Evolutionary conservation across 2,797 vertebrate species (phyloP), one percentile per base, ranked within the genome.

Genomic region (Discoglossus pictus): DNA sequence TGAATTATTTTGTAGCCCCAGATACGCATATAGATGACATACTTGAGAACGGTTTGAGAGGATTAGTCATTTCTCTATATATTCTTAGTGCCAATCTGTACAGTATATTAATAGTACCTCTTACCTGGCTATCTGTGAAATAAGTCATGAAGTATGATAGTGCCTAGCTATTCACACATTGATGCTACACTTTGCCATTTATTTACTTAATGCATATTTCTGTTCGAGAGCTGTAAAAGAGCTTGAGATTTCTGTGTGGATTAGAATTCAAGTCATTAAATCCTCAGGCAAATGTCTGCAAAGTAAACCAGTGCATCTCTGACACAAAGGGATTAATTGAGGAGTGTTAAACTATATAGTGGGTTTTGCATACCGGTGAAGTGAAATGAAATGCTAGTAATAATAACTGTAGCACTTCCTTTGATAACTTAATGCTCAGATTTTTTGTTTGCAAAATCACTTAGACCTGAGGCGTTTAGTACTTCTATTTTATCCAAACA

Each of bases 221-320:
- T 39, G 12, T 13, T 15, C 17, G 39, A 43, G 40, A 56, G 6
- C 42, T 4, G 13, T 15, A 15, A 24, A 15, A 12, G 53, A 7
- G 8, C 27, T 39, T 27, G 10, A 7, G 13, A 36, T 40, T 56
- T 40, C 12, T 56, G 20, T 42, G 1, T 40, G 36, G 53, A 42
- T 55, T 35, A 56, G 25, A 56, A 56, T 42, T 56, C 12, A 40
- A 56, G 40, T 25, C 25, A 3, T 18, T 24, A 40, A 56, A 40
- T 56, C 53, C 20, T 16, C 13, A 24, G 7, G 36, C 36, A 43
- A 43, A 31, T 59, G 15, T n/a, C 12, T 24, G 7, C 55, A 59
- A 16, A 31, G 2, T 43, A 15, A 43, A 43, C 23, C 55, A 5
- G 21, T 15, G 36, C 9, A n/a, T 40, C 31, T 15, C 36, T 47